phyloP scores from a whole-genome alignment of 92 coral and sea anemone species.

The Pocillopora grandis region DNA sequence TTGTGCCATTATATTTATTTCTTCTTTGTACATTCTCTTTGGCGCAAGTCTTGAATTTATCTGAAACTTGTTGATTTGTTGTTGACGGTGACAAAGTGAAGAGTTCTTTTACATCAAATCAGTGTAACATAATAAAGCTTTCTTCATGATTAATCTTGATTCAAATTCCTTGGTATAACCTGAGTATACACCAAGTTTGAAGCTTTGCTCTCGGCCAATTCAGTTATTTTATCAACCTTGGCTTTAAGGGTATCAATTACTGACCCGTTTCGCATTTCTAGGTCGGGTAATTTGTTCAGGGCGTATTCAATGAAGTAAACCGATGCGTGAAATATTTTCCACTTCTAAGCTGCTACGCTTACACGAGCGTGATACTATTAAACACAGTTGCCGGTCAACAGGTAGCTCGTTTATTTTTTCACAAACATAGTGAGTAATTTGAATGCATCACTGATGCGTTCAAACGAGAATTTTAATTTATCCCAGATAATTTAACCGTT shows the following conservation, averaged over 20 bases:
- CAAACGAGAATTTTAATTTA: no score
- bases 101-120: no score
- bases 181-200: not conserved
- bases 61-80: no score
- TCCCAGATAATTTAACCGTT: not conserved
- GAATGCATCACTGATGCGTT: not conserved
- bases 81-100: no score
- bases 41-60: no score
- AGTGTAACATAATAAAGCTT: no score
- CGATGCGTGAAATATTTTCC: conserved; percentile 11
- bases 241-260: not conserved
- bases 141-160: no score
- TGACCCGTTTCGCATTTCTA: conserved; percentile 24
- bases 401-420: not conserved
- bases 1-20: no score
- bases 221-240: no score
- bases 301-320: conserved; percentile 11
- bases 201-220: not conserved
- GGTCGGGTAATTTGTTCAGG: not conserved
- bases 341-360: conserved; percentile 32
- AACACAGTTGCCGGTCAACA: not conserved
- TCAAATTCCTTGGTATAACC: not conserved
- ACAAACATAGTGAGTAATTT: not conserved
- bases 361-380: not conserved
- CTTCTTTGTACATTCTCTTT: no score